A percentile compares a stretch with the other conserved stretches of the same genome.
Conservation (phyloP, 2,888 invertebrate genomes). For the Fragum fragum region DNA sequence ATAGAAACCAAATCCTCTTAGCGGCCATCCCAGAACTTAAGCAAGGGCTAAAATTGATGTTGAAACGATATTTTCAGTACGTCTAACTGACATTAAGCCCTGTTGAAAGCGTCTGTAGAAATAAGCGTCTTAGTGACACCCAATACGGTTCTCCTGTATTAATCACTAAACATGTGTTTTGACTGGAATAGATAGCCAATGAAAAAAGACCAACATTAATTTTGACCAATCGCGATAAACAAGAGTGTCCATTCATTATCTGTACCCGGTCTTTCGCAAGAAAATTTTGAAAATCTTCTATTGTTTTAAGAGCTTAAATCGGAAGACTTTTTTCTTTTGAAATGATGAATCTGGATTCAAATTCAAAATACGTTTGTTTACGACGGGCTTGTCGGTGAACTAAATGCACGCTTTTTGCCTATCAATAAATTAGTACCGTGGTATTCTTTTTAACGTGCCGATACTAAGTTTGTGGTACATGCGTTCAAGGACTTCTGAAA, state of each 20-base stretch:
- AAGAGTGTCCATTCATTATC: not conserved
- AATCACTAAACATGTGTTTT: not conserved
- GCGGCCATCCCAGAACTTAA: slow-evolving; percentile 11
- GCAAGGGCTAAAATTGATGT: slow-evolving; percentile 21
- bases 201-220: not conserved
- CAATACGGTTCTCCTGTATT: not conserved
- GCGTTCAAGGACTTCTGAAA: too few relatives aligned
- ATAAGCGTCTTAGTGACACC: slow-evolving; percentile 14
- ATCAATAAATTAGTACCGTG: too few relatives aligned
- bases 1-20: slow-evolving; percentile 25
- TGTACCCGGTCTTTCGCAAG: not conserved
- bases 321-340: not conserved
- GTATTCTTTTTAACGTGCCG: too few relatives aligned
- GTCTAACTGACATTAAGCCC: not conserved
- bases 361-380: too few relatives aligned
- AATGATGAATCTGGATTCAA: too few relatives aligned
- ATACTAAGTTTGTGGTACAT: too few relatives aligned
- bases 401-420: too few relatives aligned
- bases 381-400: too few relatives aligned
- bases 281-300: not conserved
- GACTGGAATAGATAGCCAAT: slow-evolving; percentile 8
- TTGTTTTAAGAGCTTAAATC: not conserved
- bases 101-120: slow-evolving; percentile 17
- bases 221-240: not conserved
- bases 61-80: slow-evolving; percentile 9